Base-by-base conservation (phyloP, 1,140 invertebrate genomes). In the Sitodiplosis mosellana region DNA sequence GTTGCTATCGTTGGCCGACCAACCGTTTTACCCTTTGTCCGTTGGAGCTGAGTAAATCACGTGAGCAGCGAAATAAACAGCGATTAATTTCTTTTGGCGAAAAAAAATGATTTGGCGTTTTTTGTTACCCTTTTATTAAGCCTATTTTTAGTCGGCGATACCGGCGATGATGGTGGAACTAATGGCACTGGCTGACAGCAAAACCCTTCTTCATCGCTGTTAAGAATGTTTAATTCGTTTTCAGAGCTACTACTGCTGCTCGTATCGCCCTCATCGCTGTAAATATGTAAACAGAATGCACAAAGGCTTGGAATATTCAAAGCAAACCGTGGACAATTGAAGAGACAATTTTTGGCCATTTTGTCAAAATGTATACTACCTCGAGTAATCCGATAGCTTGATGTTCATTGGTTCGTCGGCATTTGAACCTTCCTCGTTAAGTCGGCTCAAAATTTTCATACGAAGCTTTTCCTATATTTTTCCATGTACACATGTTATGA, bases 341-440 rank as follows among this genome's bases (percentile, higher is more conserved):
- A n/a, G n/a, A n/a, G n/a, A n/a, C n/a, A n/a, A n/a, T n/a, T n/a
- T n/a, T n/a, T n/a, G n/a, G 27, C 10, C 27, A 27, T 27, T 27
- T 27, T 27, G 10, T 10, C 10, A 27, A 27, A 27, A 5, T 27
- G 20, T 48, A 40, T 45, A 21, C 14, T 68, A 85, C 84, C 83
- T 87, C 0, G 84, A 86, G 58, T 87, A 87, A 66, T 87, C 84
- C 33, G 83, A 86, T 11, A 90, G 62, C 46, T 77, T 74, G 49
- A 90, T 85, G 62, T 87, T 87, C 0, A 80, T 78, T 18, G 86
- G 86, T 59, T 88, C 84, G 56, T 89, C 85, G 11, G 85, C 83
- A 63, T 77, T 88, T 1, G 85, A 89, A 2, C 86, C 85, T 66
- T 83, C 81, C 66, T 86, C 80, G 46, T 81, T 64, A 50, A 89